phyloP scores from a whole-genome alignment of 2,888 invertebrate species.

The Rotaria sp. region DNA sequence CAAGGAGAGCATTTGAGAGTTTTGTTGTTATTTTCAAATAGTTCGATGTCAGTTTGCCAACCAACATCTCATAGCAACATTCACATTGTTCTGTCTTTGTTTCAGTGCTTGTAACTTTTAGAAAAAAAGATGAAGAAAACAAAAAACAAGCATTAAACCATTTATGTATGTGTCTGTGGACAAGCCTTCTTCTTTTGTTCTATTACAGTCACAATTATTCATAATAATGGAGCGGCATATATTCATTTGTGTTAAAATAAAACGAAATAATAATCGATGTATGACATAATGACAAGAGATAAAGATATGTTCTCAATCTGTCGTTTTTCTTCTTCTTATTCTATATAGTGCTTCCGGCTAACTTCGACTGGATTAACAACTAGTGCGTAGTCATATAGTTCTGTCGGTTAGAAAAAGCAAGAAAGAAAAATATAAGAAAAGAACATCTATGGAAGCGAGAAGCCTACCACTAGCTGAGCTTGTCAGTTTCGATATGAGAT shows the following conservation, averaged over 20 bases:
- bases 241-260: too few species aligned
- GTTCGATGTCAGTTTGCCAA: background rate
- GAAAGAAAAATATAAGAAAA: background rate
- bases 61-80: slow-evolving; percentile 18
- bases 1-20: background rate
- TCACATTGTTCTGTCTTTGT: background rate
- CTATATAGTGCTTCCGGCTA: background rate
- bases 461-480: background rate
- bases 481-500: background rate
- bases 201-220: too few species aligned
- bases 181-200: background rate
- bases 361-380: background rate
- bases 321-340: background rate
- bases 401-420: background rate
- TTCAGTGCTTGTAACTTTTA: background rate
- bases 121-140: background rate
- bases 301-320: background rate
- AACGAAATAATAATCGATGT: background rate
- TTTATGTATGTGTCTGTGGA: background rate
- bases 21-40: slow-evolving; percentile 2
- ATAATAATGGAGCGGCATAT: background rate
- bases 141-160: background rate
- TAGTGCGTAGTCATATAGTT: background rate
- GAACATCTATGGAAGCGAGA: background rate
- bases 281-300: background rate